phyloP scores from a whole-genome alignment of 2,888 invertebrate genomes.

The Palloptera scutellata region DNA sequence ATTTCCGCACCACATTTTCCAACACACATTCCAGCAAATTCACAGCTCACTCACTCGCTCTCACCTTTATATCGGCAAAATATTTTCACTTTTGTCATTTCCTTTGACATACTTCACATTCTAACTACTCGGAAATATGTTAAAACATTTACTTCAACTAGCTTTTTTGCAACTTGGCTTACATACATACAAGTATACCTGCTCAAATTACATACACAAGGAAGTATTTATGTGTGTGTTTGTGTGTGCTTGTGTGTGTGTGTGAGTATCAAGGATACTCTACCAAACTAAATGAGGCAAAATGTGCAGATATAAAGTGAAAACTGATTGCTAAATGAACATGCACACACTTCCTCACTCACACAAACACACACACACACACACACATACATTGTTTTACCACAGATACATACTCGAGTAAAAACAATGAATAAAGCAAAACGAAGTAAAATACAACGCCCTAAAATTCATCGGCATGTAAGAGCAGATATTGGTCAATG shows the following conservation, averaged over 20 bases:
- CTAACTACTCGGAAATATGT: conserved; percentile 43
- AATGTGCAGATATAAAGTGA: conserved; percentile 13
- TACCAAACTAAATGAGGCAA: conserved; percentile 10
- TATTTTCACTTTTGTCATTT: conserved; percentile 55
- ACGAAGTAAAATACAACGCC: no score
- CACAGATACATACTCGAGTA: conserved; percentile 8
- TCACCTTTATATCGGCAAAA: conserved; percentile 31
- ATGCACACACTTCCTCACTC: not conserved
- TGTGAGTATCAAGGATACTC: conserved; percentile 2
- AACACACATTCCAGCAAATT: conserved; percentile 10
- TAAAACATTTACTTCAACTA: conserved; percentile 28
- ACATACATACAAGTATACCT: not conserved
- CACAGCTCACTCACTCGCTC: not conserved
- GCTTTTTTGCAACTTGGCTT: not conserved
- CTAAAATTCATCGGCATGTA: not conserved
- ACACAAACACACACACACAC: conserved; percentile 14
- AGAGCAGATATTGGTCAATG: conserved; percentile 23
- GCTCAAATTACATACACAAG: not conserved
- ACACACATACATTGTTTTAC: not conserved
- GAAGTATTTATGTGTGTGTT: not conserved
- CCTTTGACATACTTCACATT: conserved; percentile 47
- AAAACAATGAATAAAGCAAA: conserved; percentile 6
- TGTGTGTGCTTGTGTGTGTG: not conserved
- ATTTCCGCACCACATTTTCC: conserved; percentile 6
- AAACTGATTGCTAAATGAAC: conserved; percentile 18